phyloP scores from a whole-genome alignment of 2,888 invertebrate species.

The Brachyopa scutellaris region DNA sequence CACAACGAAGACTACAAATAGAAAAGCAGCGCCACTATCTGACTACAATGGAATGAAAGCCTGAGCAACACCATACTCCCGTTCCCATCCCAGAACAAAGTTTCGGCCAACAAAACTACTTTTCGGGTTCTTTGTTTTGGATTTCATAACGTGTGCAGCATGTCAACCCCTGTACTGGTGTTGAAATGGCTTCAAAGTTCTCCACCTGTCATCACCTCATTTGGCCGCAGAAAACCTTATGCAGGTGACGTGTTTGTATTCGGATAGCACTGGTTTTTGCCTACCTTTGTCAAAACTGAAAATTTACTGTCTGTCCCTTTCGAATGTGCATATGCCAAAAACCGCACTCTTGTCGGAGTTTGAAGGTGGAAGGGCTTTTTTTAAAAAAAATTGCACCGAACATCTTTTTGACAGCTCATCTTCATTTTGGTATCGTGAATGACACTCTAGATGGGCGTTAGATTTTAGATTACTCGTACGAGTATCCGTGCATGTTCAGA shows the following conservation, averaged over 20 bases:
- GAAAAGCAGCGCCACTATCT: not conserved
- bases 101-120: not conserved
- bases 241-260: constrained; percentile 3
- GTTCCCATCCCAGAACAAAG: no score
- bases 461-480: constrained; percentile 4
- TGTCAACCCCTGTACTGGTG: not conserved
- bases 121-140: not conserved
- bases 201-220: not conserved
- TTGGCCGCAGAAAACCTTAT: not conserved
- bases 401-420: not conserved
- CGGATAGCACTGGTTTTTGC: no score
- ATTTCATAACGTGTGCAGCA: constrained; percentile 7
- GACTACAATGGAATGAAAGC: constrained; percentile 10
- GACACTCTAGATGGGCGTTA: not conserved
- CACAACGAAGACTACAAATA: not conserved
- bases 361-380: not conserved
- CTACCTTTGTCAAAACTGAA: not conserved
- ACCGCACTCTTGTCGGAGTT: constrained; percentile 17
- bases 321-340: constrained; percentile 7
- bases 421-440: not conserved
- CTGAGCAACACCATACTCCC: no score
- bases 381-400: no score
- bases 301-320: constrained; percentile 16
- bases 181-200: not conserved
- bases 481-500: no score